Evolutionary conservation across 2,797 vertebrate species (phyloP).

Genomic region (Rhodeus uyekii): DNA sequence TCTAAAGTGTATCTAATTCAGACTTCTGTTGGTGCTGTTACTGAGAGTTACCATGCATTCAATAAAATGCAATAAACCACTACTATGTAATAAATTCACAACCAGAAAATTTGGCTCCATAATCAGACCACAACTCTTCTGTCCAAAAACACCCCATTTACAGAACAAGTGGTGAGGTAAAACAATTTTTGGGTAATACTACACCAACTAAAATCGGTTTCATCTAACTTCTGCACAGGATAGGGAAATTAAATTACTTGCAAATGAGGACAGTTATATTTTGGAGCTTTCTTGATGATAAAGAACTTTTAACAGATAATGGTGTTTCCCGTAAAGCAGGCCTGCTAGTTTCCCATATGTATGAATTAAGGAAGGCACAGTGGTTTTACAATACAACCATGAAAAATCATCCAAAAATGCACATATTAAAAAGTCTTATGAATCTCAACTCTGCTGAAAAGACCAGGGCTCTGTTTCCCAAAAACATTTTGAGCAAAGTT

Average conservation of each 20-base stretch:
- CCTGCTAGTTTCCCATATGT: neutral
- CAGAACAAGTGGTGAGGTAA: constrained; percentile 14
- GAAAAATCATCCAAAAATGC: constrained; percentile 21
- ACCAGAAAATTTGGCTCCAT: constrained; percentile 1
- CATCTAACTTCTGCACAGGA: neutral
- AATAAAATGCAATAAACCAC: neutral
- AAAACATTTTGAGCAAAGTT: too few relatives aligned
- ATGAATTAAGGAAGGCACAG: constrained; percentile 41
- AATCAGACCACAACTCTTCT: neutral
- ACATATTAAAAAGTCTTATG: neutral
- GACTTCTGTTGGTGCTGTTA: neutral
- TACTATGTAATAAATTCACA: neutral
- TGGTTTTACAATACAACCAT: constrained; percentile 21
- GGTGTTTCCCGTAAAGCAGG: neutral
- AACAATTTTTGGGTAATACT: neutral
- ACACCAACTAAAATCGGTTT: neutral
- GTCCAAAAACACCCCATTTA: constrained; percentile 2
- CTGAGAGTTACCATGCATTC: neutral
- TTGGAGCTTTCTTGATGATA: neutral
- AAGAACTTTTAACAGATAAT: neutral
- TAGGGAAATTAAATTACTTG: neutral
- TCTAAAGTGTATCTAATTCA: neutral
- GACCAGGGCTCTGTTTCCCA: too few relatives aligned
- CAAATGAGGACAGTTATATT: neutral
- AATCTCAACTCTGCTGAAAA: constrained; percentile 2